These are phyloP conservation scores for Wiebesia pumilae DNA, from an alignment of 1,140 invertebrate genomes.

Conservation along the genomic window DNA sequence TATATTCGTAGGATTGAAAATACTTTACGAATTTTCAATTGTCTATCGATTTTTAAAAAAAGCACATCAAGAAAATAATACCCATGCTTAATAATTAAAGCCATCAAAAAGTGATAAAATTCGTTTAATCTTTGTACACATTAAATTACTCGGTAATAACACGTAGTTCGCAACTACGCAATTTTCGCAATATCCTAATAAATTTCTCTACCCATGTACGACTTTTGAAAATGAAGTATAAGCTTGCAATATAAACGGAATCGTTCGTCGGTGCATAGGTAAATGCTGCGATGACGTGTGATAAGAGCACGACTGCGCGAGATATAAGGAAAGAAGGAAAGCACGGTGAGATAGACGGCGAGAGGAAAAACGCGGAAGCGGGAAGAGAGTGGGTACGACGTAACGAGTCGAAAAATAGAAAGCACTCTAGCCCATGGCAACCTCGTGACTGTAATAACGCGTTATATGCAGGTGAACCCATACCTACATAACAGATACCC, in stretches of 20 bases:
- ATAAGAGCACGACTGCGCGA: conserved; percentile 20
- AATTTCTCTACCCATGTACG: background rate
- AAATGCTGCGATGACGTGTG: conserved; percentile 38
- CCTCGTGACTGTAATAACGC: conserved; percentile 53
- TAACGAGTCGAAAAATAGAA: conserved; percentile 50
- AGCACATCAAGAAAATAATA: background rate
- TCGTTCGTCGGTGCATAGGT: conserved; percentile 2
- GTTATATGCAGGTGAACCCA: conserved; percentile 42
- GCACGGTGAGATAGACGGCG: background rate
- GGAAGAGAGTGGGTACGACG: background rate
- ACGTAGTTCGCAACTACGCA: background rate
- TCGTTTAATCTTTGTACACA: background rate
- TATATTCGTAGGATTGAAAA: too few relatives aligned
- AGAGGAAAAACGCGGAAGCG: conserved; percentile 9
- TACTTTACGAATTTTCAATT: conserved; percentile 1
- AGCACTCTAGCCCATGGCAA: background rate
- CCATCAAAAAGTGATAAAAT: background rate
- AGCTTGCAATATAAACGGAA: background rate
- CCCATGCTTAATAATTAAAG: background rate
- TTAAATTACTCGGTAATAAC: conserved; percentile 33
- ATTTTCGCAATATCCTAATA: conserved; percentile 36
- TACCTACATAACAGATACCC: conserved; percentile 34
- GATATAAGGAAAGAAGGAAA: conserved; percentile 29
- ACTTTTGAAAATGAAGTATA: background rate
- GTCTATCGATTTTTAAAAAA: background rate